Conservation (phyloP, 2,888 invertebrate genomes). For the Calliphora vomitoria region DNA sequence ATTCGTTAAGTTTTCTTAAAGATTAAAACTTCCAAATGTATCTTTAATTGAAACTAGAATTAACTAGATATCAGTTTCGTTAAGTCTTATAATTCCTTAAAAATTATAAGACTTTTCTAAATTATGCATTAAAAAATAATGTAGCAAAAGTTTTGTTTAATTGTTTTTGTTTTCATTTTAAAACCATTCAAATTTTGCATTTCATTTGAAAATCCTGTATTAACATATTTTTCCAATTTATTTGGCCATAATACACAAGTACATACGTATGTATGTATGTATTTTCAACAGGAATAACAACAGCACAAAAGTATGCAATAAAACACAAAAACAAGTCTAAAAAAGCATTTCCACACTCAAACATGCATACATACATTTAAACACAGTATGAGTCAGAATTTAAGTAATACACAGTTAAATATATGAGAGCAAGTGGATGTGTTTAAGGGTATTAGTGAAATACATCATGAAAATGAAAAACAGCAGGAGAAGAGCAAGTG, state of each 20-base stretch:
- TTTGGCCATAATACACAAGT: neutral
- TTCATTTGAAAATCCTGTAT: constrained; percentile 1
- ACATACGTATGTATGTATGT: no score
- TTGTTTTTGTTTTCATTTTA: neutral
- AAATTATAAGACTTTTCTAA: no score
- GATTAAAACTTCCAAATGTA: no score
- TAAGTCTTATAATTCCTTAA: no score
- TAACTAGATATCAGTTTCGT: no score
- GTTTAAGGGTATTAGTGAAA: neutral
- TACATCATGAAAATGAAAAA: constrained; percentile 1
- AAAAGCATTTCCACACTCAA: neutral
- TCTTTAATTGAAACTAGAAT: no score
- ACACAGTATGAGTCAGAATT: constrained; percentile 29
- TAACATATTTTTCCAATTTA: neutral
- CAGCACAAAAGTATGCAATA: constrained; percentile 33
- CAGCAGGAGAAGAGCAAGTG: neutral
- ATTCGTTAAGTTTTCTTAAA: no score
- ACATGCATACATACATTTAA: neutral
- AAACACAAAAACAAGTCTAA: neutral
- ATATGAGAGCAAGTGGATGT: no score
- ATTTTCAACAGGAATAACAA: constrained; percentile 32
- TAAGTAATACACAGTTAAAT: neutral
- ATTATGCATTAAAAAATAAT: no score
- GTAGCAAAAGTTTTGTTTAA: neutral
- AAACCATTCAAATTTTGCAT: constrained; percentile 23